Percentiles rank a stretch among this genome's conserved stretches.
Evolutionary conservation across 2,113 vertebrate genomes (phyloP).

Genomic region (Hippolais icterina): DNA sequence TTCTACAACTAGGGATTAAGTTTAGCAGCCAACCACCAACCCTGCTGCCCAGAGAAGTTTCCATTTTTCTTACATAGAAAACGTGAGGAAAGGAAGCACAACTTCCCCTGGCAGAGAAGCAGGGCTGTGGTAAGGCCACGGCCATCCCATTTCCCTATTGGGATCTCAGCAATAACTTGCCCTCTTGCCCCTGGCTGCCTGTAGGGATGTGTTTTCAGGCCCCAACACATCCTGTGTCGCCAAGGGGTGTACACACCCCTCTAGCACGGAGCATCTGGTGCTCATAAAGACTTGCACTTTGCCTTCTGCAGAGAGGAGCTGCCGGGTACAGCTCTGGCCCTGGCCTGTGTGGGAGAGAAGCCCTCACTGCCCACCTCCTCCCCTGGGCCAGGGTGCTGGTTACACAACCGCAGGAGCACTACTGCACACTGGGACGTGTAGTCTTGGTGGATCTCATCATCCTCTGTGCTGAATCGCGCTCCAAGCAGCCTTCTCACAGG

Average conservation of each 20-base stretch:
- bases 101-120: not conserved
- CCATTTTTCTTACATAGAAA: not conserved
- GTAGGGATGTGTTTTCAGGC: accelerated
- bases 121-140: accelerated
- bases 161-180: not conserved
- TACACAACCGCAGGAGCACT: not conserved
- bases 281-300: not conserved
- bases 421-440: not conserved
- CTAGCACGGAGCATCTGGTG: accelerated
- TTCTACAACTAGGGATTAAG: not conserved
- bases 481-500: not conserved
- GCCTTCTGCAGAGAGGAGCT: not conserved
- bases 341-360: accelerated
- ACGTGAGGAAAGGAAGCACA: not conserved
- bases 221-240: accelerated
- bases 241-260: not conserved
- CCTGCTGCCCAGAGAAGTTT: not conserved
- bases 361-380: not conserved
- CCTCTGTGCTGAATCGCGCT: accelerated
- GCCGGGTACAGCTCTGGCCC: accelerated
- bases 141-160: not conserved
- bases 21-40: not conserved
- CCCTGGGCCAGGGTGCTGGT: not conserved
- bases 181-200: accelerated
- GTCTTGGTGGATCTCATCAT: accelerated